Evolutionary conservation across 2,797 vertebrate genomes (phyloP).

Genomic region (Eulemur rubriventer): DNA sequence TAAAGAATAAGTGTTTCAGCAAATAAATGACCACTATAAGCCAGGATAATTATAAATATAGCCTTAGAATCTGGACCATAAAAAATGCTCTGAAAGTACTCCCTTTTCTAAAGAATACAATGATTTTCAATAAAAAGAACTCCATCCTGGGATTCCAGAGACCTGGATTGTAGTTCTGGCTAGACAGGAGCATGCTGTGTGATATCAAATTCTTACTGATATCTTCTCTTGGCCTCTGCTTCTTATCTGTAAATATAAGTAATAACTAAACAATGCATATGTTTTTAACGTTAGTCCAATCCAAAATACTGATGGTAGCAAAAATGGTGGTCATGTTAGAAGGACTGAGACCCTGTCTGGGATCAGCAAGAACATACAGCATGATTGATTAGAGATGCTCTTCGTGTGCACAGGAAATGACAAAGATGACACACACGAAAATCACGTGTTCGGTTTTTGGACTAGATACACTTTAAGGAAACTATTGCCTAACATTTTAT

Average conservation of each 20-base stretch:
- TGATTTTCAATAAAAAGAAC: background rate
- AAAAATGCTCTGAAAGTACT: background rate
- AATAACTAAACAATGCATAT: background rate
- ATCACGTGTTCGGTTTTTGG: background rate
- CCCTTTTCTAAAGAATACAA: background rate
- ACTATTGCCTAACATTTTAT: background rate
- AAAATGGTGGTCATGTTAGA: background rate
- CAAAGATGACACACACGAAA: background rate
- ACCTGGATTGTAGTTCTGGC: background rate
- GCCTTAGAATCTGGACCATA: background rate
- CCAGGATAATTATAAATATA: background rate
- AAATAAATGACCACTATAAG: background rate
- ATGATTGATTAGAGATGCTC: background rate
- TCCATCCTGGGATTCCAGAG: background rate
- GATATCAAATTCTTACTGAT: background rate
- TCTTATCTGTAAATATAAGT: slow-evolving; percentile 35
- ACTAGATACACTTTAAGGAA: background rate
- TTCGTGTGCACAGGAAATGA: background rate
- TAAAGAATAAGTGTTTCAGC: background rate
- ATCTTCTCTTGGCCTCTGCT: background rate
- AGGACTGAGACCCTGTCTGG: background rate
- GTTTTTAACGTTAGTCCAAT: background rate
- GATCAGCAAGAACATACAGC: background rate
- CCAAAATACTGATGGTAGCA: background rate
- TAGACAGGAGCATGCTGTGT: background rate